Base-by-base conservation (phyloP, 2,888 invertebrate species). In the Protula sp. region DNA sequence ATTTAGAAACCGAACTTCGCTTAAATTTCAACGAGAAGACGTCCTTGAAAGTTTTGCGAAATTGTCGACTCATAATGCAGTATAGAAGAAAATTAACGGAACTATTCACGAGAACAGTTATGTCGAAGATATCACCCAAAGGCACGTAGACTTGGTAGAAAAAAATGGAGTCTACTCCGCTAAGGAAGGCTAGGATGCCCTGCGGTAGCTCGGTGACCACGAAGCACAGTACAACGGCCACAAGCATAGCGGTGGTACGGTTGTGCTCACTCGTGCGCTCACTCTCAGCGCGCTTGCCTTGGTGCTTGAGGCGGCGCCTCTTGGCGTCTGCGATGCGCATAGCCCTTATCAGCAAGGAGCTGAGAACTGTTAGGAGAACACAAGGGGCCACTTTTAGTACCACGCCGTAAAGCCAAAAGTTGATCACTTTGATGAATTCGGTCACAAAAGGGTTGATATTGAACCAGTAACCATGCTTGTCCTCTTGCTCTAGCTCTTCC, bases 61-160 rank as follows among this genome's bases (percentile, higher is more conserved):
- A 95, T 84, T 94, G 94, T 69, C 91, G 86, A 63, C 92, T 93
- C 95, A 95, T 95, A 57, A 90, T 86, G 75, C 94, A 94, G 80
- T 95, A 95, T 45, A 95, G 85, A 64, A 94, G 88, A 77, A 95
- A 95, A 82, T 94, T 95, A 63, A 94, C 90, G 1, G 93, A 91
- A 5, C 92, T 92, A 82, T 94, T 95, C 72, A 94, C 83, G 60
- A 95, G 85, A 1, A 94, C 94, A 71, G 94, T 81, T 62, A 92
- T 87, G 82, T 95, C 95, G 90, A 94, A 91, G 57, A 93, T 79
- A 76, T 94, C 94, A 22, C 83, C 83, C 47, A 83, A 72, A 50
- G 78, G 78, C 19, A 76, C 71, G 82, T 94, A 94, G 51, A 82
- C 76, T 48, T 75, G 69, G 3, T 72, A 59, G 64, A 81, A 81